Evolutionary conservation across 2,888 invertebrate genomes (phyloP), one percentile per base, ranked within the genome.

Genomic region (Sphinx pinastri): DNA sequence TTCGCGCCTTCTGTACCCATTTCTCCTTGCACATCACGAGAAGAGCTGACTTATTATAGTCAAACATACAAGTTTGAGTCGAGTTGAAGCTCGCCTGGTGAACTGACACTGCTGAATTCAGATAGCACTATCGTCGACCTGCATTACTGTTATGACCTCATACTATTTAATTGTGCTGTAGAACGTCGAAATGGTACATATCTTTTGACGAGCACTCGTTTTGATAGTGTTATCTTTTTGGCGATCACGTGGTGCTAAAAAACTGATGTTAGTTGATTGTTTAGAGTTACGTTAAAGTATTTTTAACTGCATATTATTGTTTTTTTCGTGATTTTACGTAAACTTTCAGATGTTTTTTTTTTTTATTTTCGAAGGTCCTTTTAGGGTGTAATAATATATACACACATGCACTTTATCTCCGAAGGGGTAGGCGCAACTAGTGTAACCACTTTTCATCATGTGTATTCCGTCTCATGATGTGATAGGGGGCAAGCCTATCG

Each of bases 11-110:
- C 67, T 70, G 16, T 47, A 67, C 10, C 11, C 25, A 16, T 54
- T 51, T n/a, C 59, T 13, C 49, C 59, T 14, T 59, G 60, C 68
- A 38, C 60, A 55, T 67, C 38, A 45, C 67, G 58, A 67, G 74
- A 79, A 77, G 75, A 79, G 76, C 75, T 76, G 80, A 80, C 80
- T 81, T 81, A 81, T 86, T 85, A 84, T 81, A 84, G 86, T 83
- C 89, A 88, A 89, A 89, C 88, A 88, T 88, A 85, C 81, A 88
- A 89, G 83, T 89, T 87, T 75, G 76, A 66, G 78, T 76, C 73
- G 76, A 76, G 77, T 77, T 75, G 76, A 71, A 77, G 76, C 77
- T 74, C 76, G 74, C 77, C 78, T 77, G 79, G 57, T 68, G 68
- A 71, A 76, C 83, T 84, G 84, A 84, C 84, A 83, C 84, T 83